Conservation (phyloP, 2,888 invertebrate species). For the Lasioglossum zephyrum region DNA sequence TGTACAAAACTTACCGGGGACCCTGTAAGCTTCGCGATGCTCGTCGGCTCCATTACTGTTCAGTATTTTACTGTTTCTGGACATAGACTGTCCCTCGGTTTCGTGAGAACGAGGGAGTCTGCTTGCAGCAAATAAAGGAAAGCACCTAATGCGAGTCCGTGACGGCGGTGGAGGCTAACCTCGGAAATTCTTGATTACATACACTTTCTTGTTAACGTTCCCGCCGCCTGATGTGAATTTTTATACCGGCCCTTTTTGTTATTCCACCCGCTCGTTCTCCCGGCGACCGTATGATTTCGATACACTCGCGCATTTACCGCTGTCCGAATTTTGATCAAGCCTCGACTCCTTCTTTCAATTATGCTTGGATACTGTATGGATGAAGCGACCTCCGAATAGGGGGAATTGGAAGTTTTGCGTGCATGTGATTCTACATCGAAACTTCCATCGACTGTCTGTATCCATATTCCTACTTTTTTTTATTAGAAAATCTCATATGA, state of each 20-base stretch:
- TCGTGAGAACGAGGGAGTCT: conserved; percentile 51
- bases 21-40: conserved; percentile 34
- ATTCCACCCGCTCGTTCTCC: conserved; percentile 28
- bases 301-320: conserved; percentile 24
- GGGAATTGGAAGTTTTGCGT: not conserved
- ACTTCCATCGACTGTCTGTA: not conserved
- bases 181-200: conserved; percentile 69
- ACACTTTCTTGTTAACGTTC: conserved; percentile 68
- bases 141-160: conserved; percentile 67
- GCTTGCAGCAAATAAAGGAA: conserved; percentile 62
- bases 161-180: conserved; percentile 48
- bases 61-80: conserved; percentile 49
- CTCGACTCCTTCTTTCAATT: conserved; percentile 11
- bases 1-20: conserved; percentile 21
- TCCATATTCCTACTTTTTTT: not conserved
- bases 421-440: not conserved
- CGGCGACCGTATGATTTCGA: conserved; percentile 41
- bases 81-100: conserved; percentile 57
- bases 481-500: too few relatives aligned
- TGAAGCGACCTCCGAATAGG: not conserved
- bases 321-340: conserved; percentile 36
- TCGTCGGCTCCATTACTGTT: conserved; percentile 52
- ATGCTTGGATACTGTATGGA: conserved; percentile 11
- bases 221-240: conserved; percentile 65
- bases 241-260: conserved; percentile 53